Conservation (phyloP, 2,888 invertebrate species). For the Pogonocherus hispidulus region DNA sequence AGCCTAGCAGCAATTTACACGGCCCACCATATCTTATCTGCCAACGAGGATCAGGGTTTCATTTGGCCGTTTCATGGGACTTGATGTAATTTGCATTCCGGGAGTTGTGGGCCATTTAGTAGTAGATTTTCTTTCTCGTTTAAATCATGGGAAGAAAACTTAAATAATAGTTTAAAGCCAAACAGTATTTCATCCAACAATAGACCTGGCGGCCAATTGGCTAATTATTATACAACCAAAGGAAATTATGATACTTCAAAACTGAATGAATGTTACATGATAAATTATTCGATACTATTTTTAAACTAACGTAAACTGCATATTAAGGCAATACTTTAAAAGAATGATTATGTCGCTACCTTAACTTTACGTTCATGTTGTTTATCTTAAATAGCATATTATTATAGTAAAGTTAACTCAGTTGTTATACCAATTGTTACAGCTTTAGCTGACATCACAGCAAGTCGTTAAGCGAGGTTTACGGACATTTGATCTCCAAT, state of each 20-base stretch:
- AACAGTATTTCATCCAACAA: too few relatives aligned
- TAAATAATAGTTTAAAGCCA: too few relatives aligned
- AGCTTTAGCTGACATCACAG: background rate
- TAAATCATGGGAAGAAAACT: background rate
- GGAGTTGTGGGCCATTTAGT: background rate
- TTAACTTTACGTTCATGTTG: background rate
- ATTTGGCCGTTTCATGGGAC: conserved; percentile 14
- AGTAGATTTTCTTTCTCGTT: conserved; percentile 10
- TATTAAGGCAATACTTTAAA: too few relatives aligned
- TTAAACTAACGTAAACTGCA: too few relatives aligned
- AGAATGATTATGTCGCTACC: background rate
- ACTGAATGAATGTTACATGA: too few relatives aligned
- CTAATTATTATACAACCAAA: too few relatives aligned
- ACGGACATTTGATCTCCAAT: conserved; percentile 32
- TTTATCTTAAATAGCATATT: background rate
- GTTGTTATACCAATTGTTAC: background rate
- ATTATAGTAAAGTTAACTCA: too few relatives aligned
- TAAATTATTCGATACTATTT: too few relatives aligned
- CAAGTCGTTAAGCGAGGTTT: conserved; percentile 16
- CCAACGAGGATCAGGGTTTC: conserved; percentile 28
- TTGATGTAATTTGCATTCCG: conserved; percentile 13
- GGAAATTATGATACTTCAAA: too few relatives aligned
- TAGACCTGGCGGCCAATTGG: too few relatives aligned
- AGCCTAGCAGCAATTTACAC: conserved; percentile 10
- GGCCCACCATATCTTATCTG: conserved; percentile 30